Base-by-base conservation (phyloP, 2,113 vertebrate genomes). In the Cochlearius cochlearius region DNA sequence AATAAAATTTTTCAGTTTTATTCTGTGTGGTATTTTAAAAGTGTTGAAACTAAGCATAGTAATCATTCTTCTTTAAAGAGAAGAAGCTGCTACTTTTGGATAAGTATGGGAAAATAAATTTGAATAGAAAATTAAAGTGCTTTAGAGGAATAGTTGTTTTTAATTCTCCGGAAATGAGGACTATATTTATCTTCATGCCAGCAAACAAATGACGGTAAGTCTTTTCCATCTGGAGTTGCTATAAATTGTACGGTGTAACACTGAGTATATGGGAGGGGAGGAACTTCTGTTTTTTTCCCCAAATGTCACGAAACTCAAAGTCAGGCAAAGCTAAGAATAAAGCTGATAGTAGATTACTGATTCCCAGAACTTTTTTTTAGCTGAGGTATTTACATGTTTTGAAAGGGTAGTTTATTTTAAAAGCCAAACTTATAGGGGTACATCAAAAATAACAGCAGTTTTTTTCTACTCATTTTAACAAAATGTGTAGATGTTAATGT, bases 1-100 rank as follows among this genome's bases (percentile, higher is more conserved):
- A 98, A 95, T 98, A 97, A 97, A 96, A 39, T 52, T 59, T 87
- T 76, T 87, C 19, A 20, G 1, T 64, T 81, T 76, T 88, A 67
- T 52, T 77, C 22, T 32, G 27, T 18, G 53, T 58, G 52, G n/a
- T 74, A 45, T 92, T 95, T 94, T 80, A 45, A 32, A 92, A 84
- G 43, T 16, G 6, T 81, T 75, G 49, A 75, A 75, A 73, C 5
- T 52, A 69, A 90, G 36, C 29, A 18, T 67, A 52, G 90, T 50
- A 80, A 58, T 41, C 9, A n/a, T 92, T 79, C 38, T 89, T 82
- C 32, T 77, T 47, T 53, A 87, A 76, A 47, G 93, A 85, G 50
- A 41, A 69, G 60, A 20, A 41, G 32, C 49, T 94, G 45, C 53
- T 80, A 13, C 58, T 87, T 81, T 76, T 3, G 16, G 73, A 18